Evolutionary conservation across 2,113 vertebrate genomes (phyloP).

Genomic region (Malurus melanocephalus): DNA sequence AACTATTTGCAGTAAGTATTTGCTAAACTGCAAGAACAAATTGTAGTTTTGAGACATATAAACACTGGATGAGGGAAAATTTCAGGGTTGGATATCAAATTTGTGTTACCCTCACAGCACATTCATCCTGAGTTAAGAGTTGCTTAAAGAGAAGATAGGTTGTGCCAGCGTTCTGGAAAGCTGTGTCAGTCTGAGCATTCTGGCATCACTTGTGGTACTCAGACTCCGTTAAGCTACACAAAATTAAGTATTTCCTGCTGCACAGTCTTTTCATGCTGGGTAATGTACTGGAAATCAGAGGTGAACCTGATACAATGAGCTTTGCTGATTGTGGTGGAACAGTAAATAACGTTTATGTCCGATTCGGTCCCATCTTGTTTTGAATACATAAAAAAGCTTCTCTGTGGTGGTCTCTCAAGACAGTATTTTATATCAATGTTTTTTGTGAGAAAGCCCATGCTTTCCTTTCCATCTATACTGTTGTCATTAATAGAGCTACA

Average conservation of each 20-base stretch:
- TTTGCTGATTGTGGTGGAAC: neutral
- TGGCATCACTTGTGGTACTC: neutral
- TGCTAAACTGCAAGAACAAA: neutral
- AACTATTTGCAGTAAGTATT: neutral
- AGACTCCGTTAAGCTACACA: neutral
- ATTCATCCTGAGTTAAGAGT: neutral
- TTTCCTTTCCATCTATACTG: neutral
- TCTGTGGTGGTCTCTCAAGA: neutral
- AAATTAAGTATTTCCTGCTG: constrained; percentile 14
- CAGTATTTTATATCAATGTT: neutral
- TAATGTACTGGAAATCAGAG: constrained; percentile 18
- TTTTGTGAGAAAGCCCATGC: neutral
- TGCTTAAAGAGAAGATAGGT: neutral
- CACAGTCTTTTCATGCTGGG: neutral
- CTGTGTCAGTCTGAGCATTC: neutral
- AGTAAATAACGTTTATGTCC: constrained; percentile 3
- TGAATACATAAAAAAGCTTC: neutral
- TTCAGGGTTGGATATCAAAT: neutral
- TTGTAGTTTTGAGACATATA: neutral
- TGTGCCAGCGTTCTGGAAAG: neutral
- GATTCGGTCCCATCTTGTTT: neutral
- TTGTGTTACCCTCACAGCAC: neutral
- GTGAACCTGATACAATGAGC: neutral
- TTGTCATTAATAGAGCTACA: neutral
- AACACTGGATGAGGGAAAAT: neutral